Percentiles rank a stretch among this genome's conserved stretches.
These are phyloP conservation scores for Caenorhabditis sp. DNA, from an alignment of 2,888 invertebrate genomes.

Conservation along the genomic window DNA sequence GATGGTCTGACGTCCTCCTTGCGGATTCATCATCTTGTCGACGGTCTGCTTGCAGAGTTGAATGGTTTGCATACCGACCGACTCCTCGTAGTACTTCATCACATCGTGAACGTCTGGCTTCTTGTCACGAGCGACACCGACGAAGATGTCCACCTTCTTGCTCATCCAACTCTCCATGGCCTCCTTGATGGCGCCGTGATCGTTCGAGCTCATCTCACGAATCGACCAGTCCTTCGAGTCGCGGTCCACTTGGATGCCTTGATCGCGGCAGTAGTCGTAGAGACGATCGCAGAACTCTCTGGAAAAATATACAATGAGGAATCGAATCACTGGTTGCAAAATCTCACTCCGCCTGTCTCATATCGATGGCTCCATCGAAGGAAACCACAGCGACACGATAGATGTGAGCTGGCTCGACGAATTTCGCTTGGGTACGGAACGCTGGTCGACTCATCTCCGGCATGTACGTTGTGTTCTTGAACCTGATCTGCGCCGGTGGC, in stretches of 20 bases:
- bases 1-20: constrained; percentile 54
- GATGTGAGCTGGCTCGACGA: constrained; percentile 25
- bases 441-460: constrained; percentile 1
- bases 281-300: constrained; percentile 41
- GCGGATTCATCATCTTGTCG: constrained; percentile 29
- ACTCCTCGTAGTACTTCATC: constrained; percentile 60
- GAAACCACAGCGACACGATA: constrained; percentile 11
- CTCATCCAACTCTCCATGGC: constrained; percentile 28
- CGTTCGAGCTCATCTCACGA: constrained; percentile 3
- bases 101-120: constrained; percentile 58
- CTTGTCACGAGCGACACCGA: constrained; percentile 41
- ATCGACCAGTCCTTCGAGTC: constrained; percentile 22
- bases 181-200: constrained; percentile 14
- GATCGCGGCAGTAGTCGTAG: constrained; percentile 6
- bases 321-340: constrained; percentile 1
- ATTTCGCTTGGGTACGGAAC: constrained; percentile 5
- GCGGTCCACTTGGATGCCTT: constrained; percentile 15
- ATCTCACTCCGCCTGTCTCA: constrained; percentile 10
- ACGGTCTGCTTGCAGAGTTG: constrained; percentile 43
- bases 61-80: constrained; percentile 55
- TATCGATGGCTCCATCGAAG: constrained; percentile 35
- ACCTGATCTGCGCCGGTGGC: constrained; percentile 35
- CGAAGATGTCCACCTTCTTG: constrained; percentile 2
- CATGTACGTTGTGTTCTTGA: constrained; percentile 13
- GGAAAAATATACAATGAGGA: constrained; percentile 11